Evolutionary conservation across 2,113 vertebrate species (phyloP), one percentile per base, ranked within the genome.

Genomic region (Corythornis madagascariensis): DNA sequence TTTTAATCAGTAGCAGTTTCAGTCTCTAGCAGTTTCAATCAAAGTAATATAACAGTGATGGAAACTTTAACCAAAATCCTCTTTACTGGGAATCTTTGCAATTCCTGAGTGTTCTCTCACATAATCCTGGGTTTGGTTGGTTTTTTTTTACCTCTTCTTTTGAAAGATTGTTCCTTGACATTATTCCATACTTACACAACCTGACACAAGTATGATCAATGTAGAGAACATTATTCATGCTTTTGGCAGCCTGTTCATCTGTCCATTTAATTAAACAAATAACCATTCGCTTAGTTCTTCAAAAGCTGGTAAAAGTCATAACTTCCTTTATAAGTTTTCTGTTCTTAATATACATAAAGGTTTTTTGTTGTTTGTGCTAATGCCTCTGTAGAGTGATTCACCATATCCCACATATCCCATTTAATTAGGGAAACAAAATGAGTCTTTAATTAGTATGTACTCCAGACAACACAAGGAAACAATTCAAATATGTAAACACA

Each of bases 401-500:
- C 53, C 33, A 38, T 60, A 88, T 42, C 52, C 21, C 35, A 79
- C 38, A 38, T 38, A 38, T 38, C 38, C 38, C 35, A 35, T 78
- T 86, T 86, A 93, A 73, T 60, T 38, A 59, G 28, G 38, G 28
- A 11, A 8, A 21, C 47, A 75, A 71, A 47, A 42, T 9, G 11
- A 48, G 20, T 17, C 14, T 82, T 83, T 60, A 65, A 81, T 89
- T 69, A 69, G 8, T 33, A 69, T 20, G 35, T 75, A 50, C 31
- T 89, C 45, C 59, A 57, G 59, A 82, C 50, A 94, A 89, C 75
- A 92, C 59, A 82, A 82, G 71, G 35, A 92, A 94, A 72, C 31
- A 64, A 75, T 89, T 87, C 79, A 94, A 77, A 90, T 29, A 71
- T 8, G 20, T 70, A 85, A 92, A 86, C 38, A 40, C 42, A 35